phyloP scores from a whole-genome alignment of 1,140 invertebrate genomes.

The Sinonovacula constricta region DNA sequence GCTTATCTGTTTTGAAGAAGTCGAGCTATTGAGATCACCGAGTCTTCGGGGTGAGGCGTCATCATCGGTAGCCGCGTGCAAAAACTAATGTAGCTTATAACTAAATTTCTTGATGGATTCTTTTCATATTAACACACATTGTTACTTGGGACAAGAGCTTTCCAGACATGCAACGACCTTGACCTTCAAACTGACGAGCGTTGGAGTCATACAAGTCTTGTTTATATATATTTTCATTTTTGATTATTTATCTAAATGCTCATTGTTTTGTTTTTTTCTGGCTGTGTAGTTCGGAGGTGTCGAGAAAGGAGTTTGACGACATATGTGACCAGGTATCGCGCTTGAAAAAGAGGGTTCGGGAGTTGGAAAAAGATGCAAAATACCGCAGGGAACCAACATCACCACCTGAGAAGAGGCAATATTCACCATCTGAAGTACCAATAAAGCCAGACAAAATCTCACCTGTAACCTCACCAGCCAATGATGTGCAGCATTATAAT shows the following conservation, averaged over 20 bases:
- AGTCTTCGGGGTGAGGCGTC: constrained; percentile 22
- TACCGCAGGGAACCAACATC: constrained; percentile 27
- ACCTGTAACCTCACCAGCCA: constrained; percentile 30
- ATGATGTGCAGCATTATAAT: constrained; percentile 37
- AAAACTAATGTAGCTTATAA: constrained; percentile 28
- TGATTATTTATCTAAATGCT: constrained; percentile 30
- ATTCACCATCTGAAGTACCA: constrained; percentile 30
- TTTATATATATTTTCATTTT: constrained; percentile 25
- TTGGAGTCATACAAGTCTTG: constrained; percentile 27
- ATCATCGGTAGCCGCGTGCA: constrained; percentile 18
- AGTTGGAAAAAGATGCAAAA: constrained; percentile 32
- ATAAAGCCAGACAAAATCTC: constrained; percentile 28
- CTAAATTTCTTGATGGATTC: constrained; percentile 34
- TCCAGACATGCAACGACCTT: constrained; percentile 28
- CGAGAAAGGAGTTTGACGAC: constrained; percentile 32
- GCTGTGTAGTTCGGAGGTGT: constrained; percentile 32
- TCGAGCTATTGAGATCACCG: constrained; percentile 26
- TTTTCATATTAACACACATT: constrained; percentile 19
- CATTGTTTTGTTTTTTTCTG: constrained; percentile 27
- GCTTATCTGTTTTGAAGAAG: constrained; percentile 30
- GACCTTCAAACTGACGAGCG: constrained; percentile 28
- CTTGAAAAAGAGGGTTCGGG: constrained; percentile 29
- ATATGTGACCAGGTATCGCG: constrained; percentile 30
- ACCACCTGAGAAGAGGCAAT: no score
- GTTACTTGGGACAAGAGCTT: constrained; percentile 28